Evolutionary conservation across 2,113 vertebrate genomes (phyloP), one percentile per base, ranked within the genome.

Genomic region (Gopherus flavomarginatus): DNA sequence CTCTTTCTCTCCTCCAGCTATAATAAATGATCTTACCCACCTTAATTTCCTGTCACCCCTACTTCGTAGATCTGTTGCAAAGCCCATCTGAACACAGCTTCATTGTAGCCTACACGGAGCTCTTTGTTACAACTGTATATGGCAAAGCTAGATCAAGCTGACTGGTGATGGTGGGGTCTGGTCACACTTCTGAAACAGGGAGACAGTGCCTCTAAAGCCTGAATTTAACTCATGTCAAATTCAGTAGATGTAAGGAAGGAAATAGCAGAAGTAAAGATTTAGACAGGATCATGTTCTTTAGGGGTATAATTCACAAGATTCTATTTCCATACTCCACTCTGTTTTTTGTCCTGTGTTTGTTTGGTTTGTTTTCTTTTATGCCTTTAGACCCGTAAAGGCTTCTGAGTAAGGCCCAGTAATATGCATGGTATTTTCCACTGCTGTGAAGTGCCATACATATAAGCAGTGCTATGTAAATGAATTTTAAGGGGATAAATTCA

Each of bases 91-190:
- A 22, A 31, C 42, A 44, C 10, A 75, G 72, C 22, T 44, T 77
- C 29, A n/a, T 13, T 52, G 5, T 29, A 81, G 35, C 54, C 9
- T 79, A 14, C 44, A 31, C 53, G 44, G 42, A 78, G 0, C 29
- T 75, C 42, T 86, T 22, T 56, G 31, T 27, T 44, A 21, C 14
- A 75, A 1, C 35, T 87, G 9, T n/a, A 79, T 85, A 85, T 1
- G 1, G 24, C 24, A 53, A 69, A 86, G 52, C 0, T 54, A 16
- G 42, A 53, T 59, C 35, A 53, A 14, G 24, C 1, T 0, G 0
- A 4, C 54, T 83, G 8, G 35, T 8, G 17, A 19, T 6, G 6
- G 6, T 1, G 19, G 57, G 31, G 62, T 9, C 49, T 31, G 12
- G 11, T 21, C 0, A 0, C 19, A 31, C 31, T 54, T 5, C 31